Percentiles rank a stretch among this genome's conserved stretches.
phyloP scores from a whole-genome alignment of 2,888 invertebrate species.

The Reticulitermes lucifugus region DNA sequence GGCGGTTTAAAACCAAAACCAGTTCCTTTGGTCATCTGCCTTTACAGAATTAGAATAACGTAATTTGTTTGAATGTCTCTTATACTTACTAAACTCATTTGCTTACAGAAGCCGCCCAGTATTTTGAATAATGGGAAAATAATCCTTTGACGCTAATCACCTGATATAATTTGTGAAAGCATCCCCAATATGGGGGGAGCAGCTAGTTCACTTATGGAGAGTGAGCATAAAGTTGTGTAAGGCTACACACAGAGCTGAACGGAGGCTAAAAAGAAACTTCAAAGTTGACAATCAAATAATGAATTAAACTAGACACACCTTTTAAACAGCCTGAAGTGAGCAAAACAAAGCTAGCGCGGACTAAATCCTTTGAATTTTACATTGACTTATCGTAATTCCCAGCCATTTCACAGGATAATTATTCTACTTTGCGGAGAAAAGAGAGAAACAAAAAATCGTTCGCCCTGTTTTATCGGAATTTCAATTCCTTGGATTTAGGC shows the following conservation, averaged over 20 bases:
- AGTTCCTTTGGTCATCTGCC: background rate
- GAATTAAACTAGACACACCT: background rate
- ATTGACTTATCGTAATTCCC: slow-evolving; percentile 15
- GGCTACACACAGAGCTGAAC: background rate
- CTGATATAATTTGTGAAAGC: background rate
- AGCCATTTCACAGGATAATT: slow-evolving; percentile 22
- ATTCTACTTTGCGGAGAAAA: slow-evolving; percentile 7
- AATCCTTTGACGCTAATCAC: background rate
- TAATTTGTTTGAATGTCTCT: background rate
- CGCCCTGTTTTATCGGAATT: slow-evolving; percentile 21
- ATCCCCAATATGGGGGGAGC: background rate
- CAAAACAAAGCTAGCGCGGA: background rate
- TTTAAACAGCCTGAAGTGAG: background rate
- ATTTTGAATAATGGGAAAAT: background rate
- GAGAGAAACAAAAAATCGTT: background rate
- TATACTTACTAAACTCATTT: background rate
- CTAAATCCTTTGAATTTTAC: slow-evolving; percentile 33
- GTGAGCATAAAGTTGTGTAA: background rate
- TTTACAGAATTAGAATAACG: background rate
- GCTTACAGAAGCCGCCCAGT: background rate
- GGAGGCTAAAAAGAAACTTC: background rate
- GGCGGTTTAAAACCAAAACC: background rate
- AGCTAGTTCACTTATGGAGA: background rate
- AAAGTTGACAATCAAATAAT: slow-evolving; percentile 16
- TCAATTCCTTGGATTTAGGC: slow-evolving; percentile 24